These are phyloP conservation scores for Galaxias olidus DNA, from an alignment of 2,797 vertebrate species.

Conservation along the genomic window DNA sequence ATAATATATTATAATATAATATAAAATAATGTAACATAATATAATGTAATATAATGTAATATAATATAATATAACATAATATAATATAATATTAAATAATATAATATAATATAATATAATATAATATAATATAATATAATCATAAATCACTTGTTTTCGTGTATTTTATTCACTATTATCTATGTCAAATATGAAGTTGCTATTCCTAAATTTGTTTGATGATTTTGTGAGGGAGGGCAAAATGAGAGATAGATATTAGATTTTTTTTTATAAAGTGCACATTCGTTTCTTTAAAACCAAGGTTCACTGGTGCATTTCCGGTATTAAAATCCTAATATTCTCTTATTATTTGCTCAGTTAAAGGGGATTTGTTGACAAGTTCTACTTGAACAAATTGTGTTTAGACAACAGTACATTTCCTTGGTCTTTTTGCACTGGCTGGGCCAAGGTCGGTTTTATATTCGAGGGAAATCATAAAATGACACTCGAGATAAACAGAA, in stretches of 20 bases:
- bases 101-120: too few species aligned
- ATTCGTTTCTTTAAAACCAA: too few species aligned
- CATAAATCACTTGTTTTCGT: too few species aligned
- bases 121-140: too few species aligned
- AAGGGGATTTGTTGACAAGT: constrained; percentile 84
- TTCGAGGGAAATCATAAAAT: constrained; percentile 99
- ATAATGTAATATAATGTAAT: not conserved
- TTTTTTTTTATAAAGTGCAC: not conserved
- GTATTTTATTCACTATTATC: too few species aligned
- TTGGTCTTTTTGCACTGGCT: constrained; percentile 88
- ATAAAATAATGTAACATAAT: too few species aligned
- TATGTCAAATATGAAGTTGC: too few species aligned
- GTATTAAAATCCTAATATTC: constrained; percentile 59
- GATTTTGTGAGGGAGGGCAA: too few species aligned
- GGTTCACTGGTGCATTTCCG: constrained; percentile 54
- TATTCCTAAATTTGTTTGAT: too few species aligned
- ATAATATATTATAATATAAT: not conserved
- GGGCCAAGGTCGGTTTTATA: constrained; percentile 99
- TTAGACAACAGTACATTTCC: constrained; percentile 92
- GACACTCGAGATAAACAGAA: constrained; percentile 99
- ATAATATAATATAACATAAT: too few species aligned
- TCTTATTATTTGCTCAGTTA: constrained; percentile 80
- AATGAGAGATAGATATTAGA: too few species aligned
- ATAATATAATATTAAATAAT: too few species aligned
- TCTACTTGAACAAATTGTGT: constrained; percentile 89